A percentile compares a stretch with the other conserved stretches of the same genome.
Evolutionary conservation across 2,797 vertebrate species (phyloP).

Genomic region (Urophycis tenuis): DNA sequence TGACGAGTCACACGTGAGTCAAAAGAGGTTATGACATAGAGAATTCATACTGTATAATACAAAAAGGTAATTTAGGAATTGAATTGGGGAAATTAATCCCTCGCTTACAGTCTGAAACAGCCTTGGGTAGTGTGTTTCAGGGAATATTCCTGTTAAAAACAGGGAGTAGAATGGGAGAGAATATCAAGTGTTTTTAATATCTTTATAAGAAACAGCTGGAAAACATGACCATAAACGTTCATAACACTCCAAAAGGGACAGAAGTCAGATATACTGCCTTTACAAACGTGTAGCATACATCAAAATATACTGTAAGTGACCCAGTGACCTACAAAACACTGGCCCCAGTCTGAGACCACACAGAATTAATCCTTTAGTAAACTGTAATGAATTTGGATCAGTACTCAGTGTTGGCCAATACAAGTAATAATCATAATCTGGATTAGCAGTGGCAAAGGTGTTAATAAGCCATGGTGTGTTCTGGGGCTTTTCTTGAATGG

Average conservation of each 20-base stretch:
- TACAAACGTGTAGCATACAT: not conserved
- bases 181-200: not conserved
- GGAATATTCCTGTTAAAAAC: constrained; percentile 80
- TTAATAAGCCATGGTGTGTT: no score
- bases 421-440: not conserved
- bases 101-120: constrained; percentile 70
- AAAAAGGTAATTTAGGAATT: no score
- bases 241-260: not conserved
- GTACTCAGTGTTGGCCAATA: not conserved
- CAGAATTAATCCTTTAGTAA: not conserved
- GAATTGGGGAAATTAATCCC: not conserved
- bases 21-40: not conserved
- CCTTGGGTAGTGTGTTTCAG: constrained; percentile 81
- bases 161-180: not conserved
- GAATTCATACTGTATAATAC: no score
- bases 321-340: not conserved
- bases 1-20: not conserved
- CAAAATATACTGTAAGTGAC: not conserved
- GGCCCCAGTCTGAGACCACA: not conserved
- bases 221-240: not conserved
- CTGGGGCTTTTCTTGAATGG: not conserved
- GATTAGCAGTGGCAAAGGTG: no score
- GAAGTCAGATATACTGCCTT: not conserved
- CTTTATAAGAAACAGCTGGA: not conserved
- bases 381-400: not conserved